phyloP scores from a whole-genome alignment of 2,113 vertebrate species.

The Speoplatyrhinus poulsoni region DNA sequence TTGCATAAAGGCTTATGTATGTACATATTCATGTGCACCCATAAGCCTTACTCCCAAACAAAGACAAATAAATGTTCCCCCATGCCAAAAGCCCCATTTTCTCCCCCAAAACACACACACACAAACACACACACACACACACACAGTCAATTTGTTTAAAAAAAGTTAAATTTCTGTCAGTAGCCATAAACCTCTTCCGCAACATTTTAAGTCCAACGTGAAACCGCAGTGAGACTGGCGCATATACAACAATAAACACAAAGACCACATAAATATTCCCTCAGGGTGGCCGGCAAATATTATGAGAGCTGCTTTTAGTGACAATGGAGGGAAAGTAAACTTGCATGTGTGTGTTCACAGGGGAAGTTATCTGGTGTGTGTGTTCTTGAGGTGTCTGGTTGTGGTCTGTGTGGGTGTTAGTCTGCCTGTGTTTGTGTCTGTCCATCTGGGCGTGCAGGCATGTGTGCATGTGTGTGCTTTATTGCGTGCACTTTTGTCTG shows the following conservation, averaged over 20 bases:
- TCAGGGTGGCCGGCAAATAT: constrained; percentile 63
- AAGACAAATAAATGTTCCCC: no score
- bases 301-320: constrained; percentile 47
- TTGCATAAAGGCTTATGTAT: no score
- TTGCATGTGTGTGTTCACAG: constrained; percentile 11
- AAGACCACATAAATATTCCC: constrained; percentile 61
- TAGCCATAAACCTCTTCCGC: constrained; percentile 40
- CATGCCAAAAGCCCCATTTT: no score
- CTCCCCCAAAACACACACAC: constrained; percentile 10
- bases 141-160: constrained; percentile 18
- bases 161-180: constrained; percentile 21
- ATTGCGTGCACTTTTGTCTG: not conserved
- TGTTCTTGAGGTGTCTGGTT: constrained; percentile 10
- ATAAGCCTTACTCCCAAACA: no score
- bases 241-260: constrained; percentile 41
- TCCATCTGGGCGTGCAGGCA: not conserved
- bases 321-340: constrained; percentile 18
- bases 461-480: not conserved
- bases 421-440: not conserved
- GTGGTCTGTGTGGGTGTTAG: not conserved
- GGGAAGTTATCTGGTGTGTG: constrained; percentile 16
- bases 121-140: constrained; percentile 22
- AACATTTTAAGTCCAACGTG: constrained; percentile 38
- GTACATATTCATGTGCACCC: no score
- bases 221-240: constrained; percentile 43